Evolutionary conservation across 1,140 invertebrate genomes (phyloP).

Genomic region (Pteromalus puparum): DNA sequence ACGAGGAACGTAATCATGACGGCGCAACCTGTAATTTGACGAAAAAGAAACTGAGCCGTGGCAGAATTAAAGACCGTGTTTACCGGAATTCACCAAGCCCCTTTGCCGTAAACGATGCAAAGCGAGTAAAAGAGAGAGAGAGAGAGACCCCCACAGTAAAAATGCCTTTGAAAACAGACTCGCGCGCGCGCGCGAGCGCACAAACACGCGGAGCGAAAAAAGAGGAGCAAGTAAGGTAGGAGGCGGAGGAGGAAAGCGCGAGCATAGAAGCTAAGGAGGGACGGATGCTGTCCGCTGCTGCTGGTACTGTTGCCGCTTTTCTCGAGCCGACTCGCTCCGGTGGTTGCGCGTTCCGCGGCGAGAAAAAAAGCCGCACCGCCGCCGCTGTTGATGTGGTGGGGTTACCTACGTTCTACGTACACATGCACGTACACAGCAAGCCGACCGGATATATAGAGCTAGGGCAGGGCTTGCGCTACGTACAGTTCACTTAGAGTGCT

Average conservation of each 20-base stretch:
- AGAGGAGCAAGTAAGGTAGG: conserved; percentile 53
- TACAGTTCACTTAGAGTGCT: conserved; percentile 75
- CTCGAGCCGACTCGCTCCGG: conserved; percentile 66
- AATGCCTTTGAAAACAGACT: conserved; percentile 7
- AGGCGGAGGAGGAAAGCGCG: conserved; percentile 53
- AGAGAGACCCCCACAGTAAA: background rate
- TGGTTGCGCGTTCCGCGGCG: conserved; percentile 64
- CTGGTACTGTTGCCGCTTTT: conserved; percentile 51
- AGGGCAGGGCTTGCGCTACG: conserved; percentile 75
- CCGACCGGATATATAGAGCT: conserved; percentile 77
- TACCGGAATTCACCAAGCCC: conserved; percentile 30
- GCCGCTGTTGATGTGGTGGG: conserved; percentile 54
- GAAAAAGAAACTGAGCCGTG: background rate
- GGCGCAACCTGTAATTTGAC: conserved; percentile 11
- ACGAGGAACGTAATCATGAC: background rate
- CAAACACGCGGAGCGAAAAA: background rate
- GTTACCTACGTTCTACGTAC: conserved; percentile 30
- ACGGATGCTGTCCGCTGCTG: conserved; percentile 60
- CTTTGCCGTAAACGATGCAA: conserved; percentile 22
- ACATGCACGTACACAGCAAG: conserved; percentile 13
- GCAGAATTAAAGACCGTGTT: conserved; percentile 15
- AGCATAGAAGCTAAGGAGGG: conserved; percentile 39
- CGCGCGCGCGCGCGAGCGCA: background rate
- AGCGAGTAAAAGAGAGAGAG: background rate
- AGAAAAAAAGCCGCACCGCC: conserved; percentile 58